phyloP scores from a whole-genome alignment of 2,113 vertebrate species.

The Crotalus horridus region DNA sequence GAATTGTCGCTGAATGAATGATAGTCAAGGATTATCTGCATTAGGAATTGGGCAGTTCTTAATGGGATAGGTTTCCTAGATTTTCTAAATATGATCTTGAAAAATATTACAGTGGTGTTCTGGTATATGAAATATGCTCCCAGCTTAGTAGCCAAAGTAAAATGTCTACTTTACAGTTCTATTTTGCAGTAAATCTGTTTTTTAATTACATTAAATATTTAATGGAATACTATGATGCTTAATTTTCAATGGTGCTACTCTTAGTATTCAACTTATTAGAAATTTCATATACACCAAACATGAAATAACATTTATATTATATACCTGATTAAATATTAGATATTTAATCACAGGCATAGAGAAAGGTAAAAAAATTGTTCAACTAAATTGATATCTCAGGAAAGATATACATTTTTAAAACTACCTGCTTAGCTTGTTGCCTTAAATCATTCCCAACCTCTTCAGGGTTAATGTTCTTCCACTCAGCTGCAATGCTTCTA shows the following conservation, averaged over 20 bases:
- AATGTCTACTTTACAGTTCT: not conserved
- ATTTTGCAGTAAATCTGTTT: not conserved
- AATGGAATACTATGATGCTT: not conserved
- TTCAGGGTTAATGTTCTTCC: constrained; percentile 84
- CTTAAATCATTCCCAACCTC: constrained; percentile 80
- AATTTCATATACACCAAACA: not conserved
- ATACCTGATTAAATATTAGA: not conserved
- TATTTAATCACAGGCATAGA: not conserved
- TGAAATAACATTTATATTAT: not conserved
- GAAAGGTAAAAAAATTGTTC: not conserved
- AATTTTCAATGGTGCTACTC: not conserved
- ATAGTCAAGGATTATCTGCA: not conserved
- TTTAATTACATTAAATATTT: not conserved
- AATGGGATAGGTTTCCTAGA: not conserved
- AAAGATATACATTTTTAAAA: not conserved
- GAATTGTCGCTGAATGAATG: not conserved
- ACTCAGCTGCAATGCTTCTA: constrained; percentile 90
- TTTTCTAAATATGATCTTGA: not conserved
- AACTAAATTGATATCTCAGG: no score
- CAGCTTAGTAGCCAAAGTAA: not conserved
- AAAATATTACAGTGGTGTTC: not conserved
- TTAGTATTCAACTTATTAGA: not conserved
- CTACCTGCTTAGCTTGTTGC: constrained; percentile 95
- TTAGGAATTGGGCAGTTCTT: not conserved
- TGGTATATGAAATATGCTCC: not conserved